A percentile compares a stretch with the other conserved stretches of the same genome.
These are phyloP conservation scores for Sterrhoptilus dennistouni DNA, from an alignment of 2,113 vertebrate species.

Conservation along the genomic window DNA sequence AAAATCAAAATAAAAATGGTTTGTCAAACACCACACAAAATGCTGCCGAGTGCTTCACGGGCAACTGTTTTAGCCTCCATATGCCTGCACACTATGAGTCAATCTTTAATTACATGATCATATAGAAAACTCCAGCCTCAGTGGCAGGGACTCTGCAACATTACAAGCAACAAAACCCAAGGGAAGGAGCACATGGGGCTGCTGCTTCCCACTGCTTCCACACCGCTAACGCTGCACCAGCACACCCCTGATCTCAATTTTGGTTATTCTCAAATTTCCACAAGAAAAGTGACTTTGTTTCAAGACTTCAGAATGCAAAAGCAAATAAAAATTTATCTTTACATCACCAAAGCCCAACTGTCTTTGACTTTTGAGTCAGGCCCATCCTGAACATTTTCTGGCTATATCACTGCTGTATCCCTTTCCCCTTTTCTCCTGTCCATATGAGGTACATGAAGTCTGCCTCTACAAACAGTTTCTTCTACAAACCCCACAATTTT, in stretches of 20 bases:
- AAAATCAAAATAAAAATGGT: slow-evolving; percentile 17
- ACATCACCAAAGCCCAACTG: neutral
- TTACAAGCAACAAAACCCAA: neutral
- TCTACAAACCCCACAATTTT: neutral
- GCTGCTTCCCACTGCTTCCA: neutral
- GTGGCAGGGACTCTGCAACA: neutral
- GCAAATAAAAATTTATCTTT: neutral
- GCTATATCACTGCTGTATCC: neutral
- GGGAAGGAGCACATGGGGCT: neutral
- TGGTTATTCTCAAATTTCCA: neutral
- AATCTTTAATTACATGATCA: slow-evolving; percentile 37
- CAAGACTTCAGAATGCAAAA: neutral
- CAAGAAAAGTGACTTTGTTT: neutral
- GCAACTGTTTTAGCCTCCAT: slow-evolving; percentile 5
- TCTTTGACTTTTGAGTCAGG: neutral
- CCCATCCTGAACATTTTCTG: neutral
- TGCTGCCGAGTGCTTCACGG: neutral
- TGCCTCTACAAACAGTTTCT: neutral
- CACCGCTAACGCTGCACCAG: rapidly evolving
- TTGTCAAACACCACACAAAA: neutral
- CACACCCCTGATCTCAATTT: neutral
- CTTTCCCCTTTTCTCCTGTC: neutral
- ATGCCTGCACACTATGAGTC: neutral
- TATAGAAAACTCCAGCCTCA: neutral
- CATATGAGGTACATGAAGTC: neutral